Evolutionary conservation across 2,888 invertebrate species (phyloP), one percentile per base, ranked within the genome.

Genomic region (Phyllotreta cruciferae): DNA sequence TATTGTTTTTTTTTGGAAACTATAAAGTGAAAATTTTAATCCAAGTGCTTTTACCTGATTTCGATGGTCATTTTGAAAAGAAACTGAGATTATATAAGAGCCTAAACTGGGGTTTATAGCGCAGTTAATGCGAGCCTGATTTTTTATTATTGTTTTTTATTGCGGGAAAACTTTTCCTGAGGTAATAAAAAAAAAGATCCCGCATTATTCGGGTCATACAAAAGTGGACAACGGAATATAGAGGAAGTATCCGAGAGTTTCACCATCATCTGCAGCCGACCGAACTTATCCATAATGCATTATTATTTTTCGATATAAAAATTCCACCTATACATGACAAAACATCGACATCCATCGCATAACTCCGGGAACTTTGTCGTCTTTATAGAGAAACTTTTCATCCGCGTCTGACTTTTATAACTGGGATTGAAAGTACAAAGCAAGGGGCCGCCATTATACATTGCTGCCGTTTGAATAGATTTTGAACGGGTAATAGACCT

Each of bases 331-430:
- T 50, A 60, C 60, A 66, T 62, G 60, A 66, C 64, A 60, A 62
- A 64, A 63, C 66, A 66, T 66, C 62, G 66, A 66, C 63, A 58
- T 55, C 60, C 60, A 60, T 56, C 42, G 58, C 64, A 66, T 62
- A 66, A 64, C 60, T 66, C 41, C 39, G 60, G 47, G 49, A 66
- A 64, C 52, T 55, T 63, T 56, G 52, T 62, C 55, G 64, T 52
- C 62, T 60, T 62, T 57, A 60, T 62, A 60, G 57, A 60, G 61
- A 66, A 66, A 64, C 66, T 67, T 67, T 65, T 66, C 63, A 67
- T 65, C 63, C 65, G 8, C 65, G 61, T 56, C 60, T 57, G 63
- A 65, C 67, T 63, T 67, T 67, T 67, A 67, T 67, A 63, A 50
- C 65, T 56, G 47, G 63, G 57, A 56, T 66, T 56, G 39, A 47